Evolutionary conservation across 2,113 vertebrate species (phyloP), one percentile per base, ranked within the genome.

Genomic region (Sitta europaea): DNA sequence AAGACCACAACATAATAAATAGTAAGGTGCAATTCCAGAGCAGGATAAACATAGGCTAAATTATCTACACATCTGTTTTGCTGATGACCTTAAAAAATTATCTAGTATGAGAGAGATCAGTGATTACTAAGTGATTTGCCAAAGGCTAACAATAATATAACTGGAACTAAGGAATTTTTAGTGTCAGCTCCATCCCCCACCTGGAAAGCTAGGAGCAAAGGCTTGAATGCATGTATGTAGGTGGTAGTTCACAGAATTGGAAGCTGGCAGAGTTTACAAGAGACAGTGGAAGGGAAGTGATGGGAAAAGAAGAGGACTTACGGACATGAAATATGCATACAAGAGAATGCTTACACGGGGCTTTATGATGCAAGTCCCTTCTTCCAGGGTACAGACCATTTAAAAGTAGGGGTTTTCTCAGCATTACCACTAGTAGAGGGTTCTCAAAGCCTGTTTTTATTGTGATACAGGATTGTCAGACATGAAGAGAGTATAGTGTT

Each of bases 1-100:
- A 51, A 58, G 53, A 91, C 84, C 87, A 77, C 94, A 90, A 18
- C 18, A 1, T 90, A 93, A 97, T 90, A 48, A 93, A 97, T 90
- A 48, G 27, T 55, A n/a, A 80, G 67, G 43, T 93, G 43, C 50
- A 59, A 38, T 58, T 76, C 78, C 50, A 83, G 85, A 63, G 71
- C 66, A 90, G 62, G 54, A n/a, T 82, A 79, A 87, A 75, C 68
- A 62, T 4, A 66, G 55, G 25, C 35, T 86, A 36, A 70, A 70
- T 86, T 82, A 88, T 79, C 33, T 76, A 33, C 22, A 16, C 51
- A 21, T 91, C 47, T 77, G 40, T 74, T 88, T 58, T 63, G 59
- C 15, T 59, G 43, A n/a, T 40, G n/a, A 7, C 61, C 12, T 72
- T 5, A 12, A 75, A 66, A 59, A 81, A 58, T 62, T 76, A 27